Evolutionary conservation across 2,113 vertebrate species (phyloP), one percentile per base, ranked within the genome.

Genomic region (Tenebrosternarchus preto): DNA sequence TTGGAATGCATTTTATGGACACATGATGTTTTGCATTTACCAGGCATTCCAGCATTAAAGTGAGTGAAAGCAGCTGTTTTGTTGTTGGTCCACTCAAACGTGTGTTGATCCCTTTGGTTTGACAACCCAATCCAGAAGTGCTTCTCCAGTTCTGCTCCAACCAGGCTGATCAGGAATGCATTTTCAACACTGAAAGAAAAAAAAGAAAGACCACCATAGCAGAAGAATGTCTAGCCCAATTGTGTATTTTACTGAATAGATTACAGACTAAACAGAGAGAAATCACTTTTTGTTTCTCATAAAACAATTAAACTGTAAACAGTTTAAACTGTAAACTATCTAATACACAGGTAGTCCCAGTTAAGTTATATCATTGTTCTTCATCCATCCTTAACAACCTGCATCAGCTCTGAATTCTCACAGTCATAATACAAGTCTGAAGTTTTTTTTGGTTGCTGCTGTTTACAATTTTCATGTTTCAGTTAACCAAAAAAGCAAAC

Each of bases 51-150:
- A 0, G 90, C 36, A 73, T 96, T 96, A 94, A 96, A 99, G 90
- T 98, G 95, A 31, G 95, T 96, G 79, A 95, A 99, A 39, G 6
- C 87, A 66, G 97, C 93, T 0, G 63, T 24, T 56, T 92, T 84
- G 0, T 83, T 86, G 63, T 90, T 93, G 33, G 91, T 87, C 96
- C 97, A 98, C 56, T 87, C 92, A 86, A 97, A 99, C 0, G 84
- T 87, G 67, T 95, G 94, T 63, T 87, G 90, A 78, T 94, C 89
- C 61, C 89, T 92, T 67, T 86, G 60, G 81, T 97, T 95, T 3
- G 96, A 96, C 80, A 99, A 93, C 2, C 97, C 97, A 17, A 93
- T 93, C 97, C 97, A 99, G 81, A 98, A 98, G 83, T 95, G 88
- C 63, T 85, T 95, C 88, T 99, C 97, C 80, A 94, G 87, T 85